These are phyloP conservation scores for Chymomyza costata DNA, from an alignment of 1,140 invertebrate species.

Conservation along the genomic window DNA sequence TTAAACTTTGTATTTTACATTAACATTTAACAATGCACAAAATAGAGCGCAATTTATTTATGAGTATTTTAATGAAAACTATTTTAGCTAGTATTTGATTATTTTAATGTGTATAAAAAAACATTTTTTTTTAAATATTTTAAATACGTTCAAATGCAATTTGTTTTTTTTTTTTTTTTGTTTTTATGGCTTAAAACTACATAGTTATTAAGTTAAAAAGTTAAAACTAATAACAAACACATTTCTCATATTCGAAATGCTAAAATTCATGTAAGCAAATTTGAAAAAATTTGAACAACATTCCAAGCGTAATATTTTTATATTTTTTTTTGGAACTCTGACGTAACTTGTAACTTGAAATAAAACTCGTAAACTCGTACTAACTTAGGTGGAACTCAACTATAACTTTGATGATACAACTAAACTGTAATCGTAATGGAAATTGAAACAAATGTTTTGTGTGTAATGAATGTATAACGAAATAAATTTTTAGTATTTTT, in stretches of 20 bases:
- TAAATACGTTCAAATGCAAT: slow-evolving; percentile 65
- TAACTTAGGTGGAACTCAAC: slow-evolving; percentile 63
- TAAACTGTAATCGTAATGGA: slow-evolving; percentile 40
- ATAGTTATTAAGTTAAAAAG: too few species aligned
- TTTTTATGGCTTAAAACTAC: slow-evolving; percentile 47
- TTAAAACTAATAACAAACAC: too few species aligned
- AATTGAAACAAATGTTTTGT: slow-evolving; percentile 49
- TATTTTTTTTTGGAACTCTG: slow-evolving; percentile 12
- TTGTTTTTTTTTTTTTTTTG: slow-evolving; percentile 43
- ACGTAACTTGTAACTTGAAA: slow-evolving; percentile 32
- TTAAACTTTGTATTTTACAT: slow-evolving; percentile 24
- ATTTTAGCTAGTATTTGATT: slow-evolving; percentile 50
- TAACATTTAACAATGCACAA: slow-evolving; percentile 52
- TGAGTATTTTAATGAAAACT: slow-evolving; percentile 44
- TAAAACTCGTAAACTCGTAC: slow-evolving; percentile 47
- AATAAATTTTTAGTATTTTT: slow-evolving; percentile 7
- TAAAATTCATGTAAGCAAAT: slow-evolving; percentile 19
- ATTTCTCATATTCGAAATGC: slow-evolving; percentile 39
- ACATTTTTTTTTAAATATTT: slow-evolving; percentile 25
- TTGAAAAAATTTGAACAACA: slow-evolving; percentile 46
- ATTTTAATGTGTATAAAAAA: slow-evolving; percentile 33
- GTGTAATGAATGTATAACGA: slow-evolving; percentile 30
- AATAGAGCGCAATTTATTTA: slow-evolving; percentile 32
- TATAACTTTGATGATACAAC: slow-evolving; percentile 59
- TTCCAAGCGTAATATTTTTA: slow-evolving; percentile 42